phyloP scores from a whole-genome alignment of 2,888 invertebrate genomes.

The Bruchidius siliquastri region DNA sequence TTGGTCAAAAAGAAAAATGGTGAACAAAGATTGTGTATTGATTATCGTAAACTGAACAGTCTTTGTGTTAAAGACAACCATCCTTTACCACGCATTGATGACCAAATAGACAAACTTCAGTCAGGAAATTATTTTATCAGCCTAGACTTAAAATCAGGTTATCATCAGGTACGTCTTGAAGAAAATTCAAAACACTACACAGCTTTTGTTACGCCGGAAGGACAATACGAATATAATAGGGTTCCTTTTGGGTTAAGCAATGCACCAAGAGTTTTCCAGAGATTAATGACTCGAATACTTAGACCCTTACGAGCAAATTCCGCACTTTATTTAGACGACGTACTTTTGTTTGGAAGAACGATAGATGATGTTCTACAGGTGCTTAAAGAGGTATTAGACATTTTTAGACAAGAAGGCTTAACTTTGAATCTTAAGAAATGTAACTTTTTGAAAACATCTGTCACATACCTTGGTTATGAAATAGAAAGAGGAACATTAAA shows the following conservation, averaged over 20 bases:
- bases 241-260: constrained; percentile 23
- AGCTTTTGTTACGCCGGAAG: constrained; percentile 19
- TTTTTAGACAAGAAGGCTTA: too few species aligned
- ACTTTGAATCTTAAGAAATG: too few species aligned
- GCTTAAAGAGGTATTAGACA: too few species aligned
- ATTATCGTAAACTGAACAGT: not conserved
- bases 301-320: too few species aligned
- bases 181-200: constrained; percentile 17
- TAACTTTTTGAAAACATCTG: too few species aligned
- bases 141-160: constrained; percentile 21
- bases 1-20: constrained; percentile 22
- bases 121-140: constrained; percentile 20
- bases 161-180: constrained; percentile 18
- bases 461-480: too few species aligned
- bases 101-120: constrained; percentile 18
- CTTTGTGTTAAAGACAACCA: not conserved
- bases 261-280: too few species aligned
- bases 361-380: too few species aligned
- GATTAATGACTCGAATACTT: too few species aligned
- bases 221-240: constrained; percentile 19
- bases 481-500: constrained; percentile 14
- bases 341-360: too few species aligned
- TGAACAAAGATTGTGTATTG: constrained; percentile 1
- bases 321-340: too few species aligned
- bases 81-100: constrained; percentile 11